Evolutionary conservation across 2,797 vertebrate genomes (phyloP).

Genomic region (Siniperca obscura): DNA sequence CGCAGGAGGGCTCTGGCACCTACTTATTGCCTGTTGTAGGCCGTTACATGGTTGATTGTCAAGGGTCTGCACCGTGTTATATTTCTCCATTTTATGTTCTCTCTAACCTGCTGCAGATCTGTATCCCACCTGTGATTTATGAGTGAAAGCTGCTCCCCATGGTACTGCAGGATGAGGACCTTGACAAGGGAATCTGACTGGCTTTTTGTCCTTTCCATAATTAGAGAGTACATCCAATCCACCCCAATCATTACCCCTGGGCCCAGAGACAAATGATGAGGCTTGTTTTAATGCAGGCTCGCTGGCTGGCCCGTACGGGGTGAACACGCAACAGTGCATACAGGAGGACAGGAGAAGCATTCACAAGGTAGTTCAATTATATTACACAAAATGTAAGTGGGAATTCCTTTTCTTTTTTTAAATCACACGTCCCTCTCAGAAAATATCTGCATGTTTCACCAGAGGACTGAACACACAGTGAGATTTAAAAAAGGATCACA

Average conservation of each 20-base stretch:
- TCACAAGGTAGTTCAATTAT: slow-evolving; percentile 37
- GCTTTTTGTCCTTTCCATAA: slow-evolving; percentile 83
- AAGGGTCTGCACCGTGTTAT: slow-evolving; percentile 39
- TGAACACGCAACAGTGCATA: slow-evolving; percentile 55
- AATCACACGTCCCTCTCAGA: background rate
- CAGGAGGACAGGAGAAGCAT: slow-evolving; percentile 30
- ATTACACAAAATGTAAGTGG: slow-evolving; percentile 27
- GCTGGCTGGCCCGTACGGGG: slow-evolving; percentile 58
- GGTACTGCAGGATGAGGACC: slow-evolving; percentile 63
- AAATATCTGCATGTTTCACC: slow-evolving; percentile 22
- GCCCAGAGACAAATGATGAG: slow-evolving; percentile 77
- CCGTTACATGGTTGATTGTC: slow-evolving; percentile 62
- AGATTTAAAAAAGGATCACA: slow-evolving; percentile 21
- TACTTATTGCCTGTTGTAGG: slow-evolving; percentile 49
- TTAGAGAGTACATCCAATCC: slow-evolving; percentile 82
- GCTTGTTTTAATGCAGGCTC: slow-evolving; percentile 67
- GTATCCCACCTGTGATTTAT: slow-evolving; percentile 69
- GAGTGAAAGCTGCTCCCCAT: slow-evolving; percentile 62
- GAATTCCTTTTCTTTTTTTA: background rate
- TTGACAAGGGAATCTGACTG: slow-evolving; percentile 76
- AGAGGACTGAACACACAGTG: background rate
- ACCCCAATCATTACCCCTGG: slow-evolving; percentile 80
- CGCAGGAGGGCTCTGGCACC: slow-evolving; percentile 30
- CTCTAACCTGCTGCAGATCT: slow-evolving; percentile 63
- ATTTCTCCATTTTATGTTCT: slow-evolving; percentile 65